Percentiles rank a stretch among this genome's conserved stretches.
Evolutionary conservation across 2,797 vertebrate species (phyloP).

Genomic region (Sebastes flavidus): DNA sequence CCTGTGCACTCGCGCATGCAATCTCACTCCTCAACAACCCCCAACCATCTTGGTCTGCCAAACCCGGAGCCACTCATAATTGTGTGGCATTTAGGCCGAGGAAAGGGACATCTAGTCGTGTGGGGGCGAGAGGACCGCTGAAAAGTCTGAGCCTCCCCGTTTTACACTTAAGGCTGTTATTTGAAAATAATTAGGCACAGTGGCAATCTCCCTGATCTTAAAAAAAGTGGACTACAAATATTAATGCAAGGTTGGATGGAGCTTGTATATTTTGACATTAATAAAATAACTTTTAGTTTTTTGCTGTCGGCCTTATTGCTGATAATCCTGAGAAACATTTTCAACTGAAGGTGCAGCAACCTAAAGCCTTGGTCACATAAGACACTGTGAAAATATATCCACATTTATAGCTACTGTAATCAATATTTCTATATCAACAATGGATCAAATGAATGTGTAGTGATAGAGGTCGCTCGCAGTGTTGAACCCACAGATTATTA

Average conservation of each 20-base stretch:
- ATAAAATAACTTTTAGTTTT: background rate
- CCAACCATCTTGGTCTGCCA: slow-evolving; percentile 64
- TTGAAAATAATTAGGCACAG: slow-evolving; percentile 45
- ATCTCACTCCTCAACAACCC: slow-evolving; percentile 68
- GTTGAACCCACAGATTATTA: background rate
- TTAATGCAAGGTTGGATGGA: background rate
- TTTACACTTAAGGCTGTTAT: slow-evolving; percentile 37
- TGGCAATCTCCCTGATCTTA: slow-evolving; percentile 18
- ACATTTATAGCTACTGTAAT: background rate
- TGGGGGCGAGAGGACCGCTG: slow-evolving; percentile 52
- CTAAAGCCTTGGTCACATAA: background rate
- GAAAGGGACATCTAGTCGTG: slow-evolving; percentile 57
- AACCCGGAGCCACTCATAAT: slow-evolving; percentile 72
- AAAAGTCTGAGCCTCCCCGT: slow-evolving; percentile 37
- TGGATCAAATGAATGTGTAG: background rate
- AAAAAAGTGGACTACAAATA: slow-evolving; percentile 13
- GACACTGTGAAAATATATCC: background rate
- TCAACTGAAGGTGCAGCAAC: background rate
- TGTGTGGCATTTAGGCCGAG: slow-evolving; percentile 76
- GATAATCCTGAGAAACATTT: background rate
- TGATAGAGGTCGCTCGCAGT: background rate
- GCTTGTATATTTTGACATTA: background rate
- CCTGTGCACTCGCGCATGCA: slow-evolving; percentile 58
- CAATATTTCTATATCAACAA: background rate
- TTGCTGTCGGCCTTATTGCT: background rate